A percentile compares a stretch with the other conserved stretches of the same genome.
These are phyloP conservation scores for Rhabdophis nuchalis DNA, from an alignment of 2,797 vertebrate species.

Conservation along the genomic window DNA sequence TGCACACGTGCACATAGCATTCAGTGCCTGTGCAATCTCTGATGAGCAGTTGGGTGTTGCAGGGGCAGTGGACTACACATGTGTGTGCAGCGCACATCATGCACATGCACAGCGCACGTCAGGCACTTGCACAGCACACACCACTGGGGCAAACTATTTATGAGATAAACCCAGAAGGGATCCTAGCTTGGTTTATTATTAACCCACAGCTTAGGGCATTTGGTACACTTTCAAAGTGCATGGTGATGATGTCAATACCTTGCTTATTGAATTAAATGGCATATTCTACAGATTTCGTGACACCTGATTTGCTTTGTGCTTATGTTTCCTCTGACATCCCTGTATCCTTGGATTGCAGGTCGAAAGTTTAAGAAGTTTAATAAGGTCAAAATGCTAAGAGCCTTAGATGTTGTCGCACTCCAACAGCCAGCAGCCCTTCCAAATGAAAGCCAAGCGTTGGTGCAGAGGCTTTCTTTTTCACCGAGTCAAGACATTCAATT, in stretches of 20 bases:
- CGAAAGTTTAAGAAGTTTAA: conserved; percentile 94
- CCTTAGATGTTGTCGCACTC: conserved; percentile 71
- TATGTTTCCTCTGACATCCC: conserved; percentile 17
- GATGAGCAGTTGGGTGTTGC: no score
- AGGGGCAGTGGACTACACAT: no score
- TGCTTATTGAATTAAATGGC: not conserved
- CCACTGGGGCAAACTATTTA: not conserved
- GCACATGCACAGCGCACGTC: no score
- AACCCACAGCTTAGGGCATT: not conserved
- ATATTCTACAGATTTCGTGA: not conserved
- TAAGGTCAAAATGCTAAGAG: conserved; percentile 82
- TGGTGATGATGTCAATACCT: not conserved
- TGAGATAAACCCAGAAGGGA: not conserved
- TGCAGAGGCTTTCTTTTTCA: conserved; percentile 77
- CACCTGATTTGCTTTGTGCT: not conserved
- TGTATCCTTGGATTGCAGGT: conserved; percentile 70
- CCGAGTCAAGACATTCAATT: conserved; percentile 82
- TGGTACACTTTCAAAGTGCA: not conserved
- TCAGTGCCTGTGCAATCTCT: no score
- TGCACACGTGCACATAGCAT: no score
- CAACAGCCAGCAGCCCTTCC: conserved; percentile 63
- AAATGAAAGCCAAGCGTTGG: conserved; percentile 70
- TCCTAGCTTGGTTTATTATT: not conserved
- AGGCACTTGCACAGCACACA: no score
- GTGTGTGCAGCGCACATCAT: no score